phyloP scores from a whole-genome alignment of 2,113 vertebrate genomes.

The Ahaetulla prasina region DNA sequence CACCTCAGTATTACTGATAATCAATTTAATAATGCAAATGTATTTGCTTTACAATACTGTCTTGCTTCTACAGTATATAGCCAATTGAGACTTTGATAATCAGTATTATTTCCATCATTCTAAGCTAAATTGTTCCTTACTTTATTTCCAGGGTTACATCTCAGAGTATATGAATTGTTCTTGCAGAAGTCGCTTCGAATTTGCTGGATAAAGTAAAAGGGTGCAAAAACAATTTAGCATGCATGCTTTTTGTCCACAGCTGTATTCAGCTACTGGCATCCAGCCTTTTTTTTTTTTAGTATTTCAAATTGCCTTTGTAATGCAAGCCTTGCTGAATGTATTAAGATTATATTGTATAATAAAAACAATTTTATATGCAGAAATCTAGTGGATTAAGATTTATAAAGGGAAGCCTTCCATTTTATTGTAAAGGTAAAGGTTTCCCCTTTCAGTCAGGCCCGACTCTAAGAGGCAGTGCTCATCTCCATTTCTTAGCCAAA shows the following conservation, averaged over 20 bases:
- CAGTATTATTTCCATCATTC: neutral
- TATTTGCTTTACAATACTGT: neutral
- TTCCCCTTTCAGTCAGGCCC: neutral
- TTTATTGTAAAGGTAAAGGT: neutral
- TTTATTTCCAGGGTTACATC: neutral
- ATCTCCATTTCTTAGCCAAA: neutral
- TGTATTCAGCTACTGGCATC: rapidly evolving
- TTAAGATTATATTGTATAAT: rapidly evolving
- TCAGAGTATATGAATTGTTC: neutral
- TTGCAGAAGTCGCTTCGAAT: neutral
- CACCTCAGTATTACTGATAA: neutral
- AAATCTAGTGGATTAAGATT: neutral
- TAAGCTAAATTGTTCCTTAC: neutral
- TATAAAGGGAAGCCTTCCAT: neutral
- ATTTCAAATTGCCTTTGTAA: neutral
- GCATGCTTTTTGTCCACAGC: neutral
- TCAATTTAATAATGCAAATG: neutral
- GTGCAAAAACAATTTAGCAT: neutral
- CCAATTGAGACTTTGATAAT: neutral
- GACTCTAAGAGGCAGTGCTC: neutral
- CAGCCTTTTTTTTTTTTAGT: neutral
- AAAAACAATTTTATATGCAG: neutral
- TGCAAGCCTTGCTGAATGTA: rapidly evolving
- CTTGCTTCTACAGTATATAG: neutral
- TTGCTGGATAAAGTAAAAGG: neutral